phyloP scores from a whole-genome alignment of 2,888 invertebrate genomes.

The Xestia sexstrigata region DNA sequence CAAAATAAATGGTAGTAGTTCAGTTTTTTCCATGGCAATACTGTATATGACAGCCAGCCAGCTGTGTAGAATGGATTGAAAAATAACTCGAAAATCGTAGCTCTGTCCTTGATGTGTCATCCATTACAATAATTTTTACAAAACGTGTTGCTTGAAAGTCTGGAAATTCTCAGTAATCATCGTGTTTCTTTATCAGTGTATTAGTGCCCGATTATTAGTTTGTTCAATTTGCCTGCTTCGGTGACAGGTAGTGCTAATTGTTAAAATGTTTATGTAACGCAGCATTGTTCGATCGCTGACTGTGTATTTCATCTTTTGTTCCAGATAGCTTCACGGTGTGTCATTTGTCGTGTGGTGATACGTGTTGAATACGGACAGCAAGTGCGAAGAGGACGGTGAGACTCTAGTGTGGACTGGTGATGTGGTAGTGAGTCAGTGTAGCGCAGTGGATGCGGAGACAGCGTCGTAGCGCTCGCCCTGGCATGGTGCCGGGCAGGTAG shows the following conservation, averaged over 20 bases:
- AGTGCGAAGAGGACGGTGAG: slow-evolving; percentile 70
- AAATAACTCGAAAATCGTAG: slow-evolving; percentile 85
- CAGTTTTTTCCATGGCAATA: slow-evolving; percentile 79
- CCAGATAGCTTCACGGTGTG: slow-evolving; percentile 83
- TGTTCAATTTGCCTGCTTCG: slow-evolving; percentile 66
- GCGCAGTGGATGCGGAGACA: slow-evolving; percentile 84
- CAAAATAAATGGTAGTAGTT: slow-evolving; percentile 67
- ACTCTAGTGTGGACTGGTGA: slow-evolving; percentile 72
- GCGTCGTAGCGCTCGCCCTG: slow-evolving; percentile 86
- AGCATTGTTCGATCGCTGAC: slow-evolving; percentile 85
- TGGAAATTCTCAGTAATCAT: slow-evolving; percentile 64
- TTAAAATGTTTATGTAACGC: slow-evolving; percentile 90
- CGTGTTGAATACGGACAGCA: slow-evolving; percentile 69
- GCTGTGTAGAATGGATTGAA: slow-evolving; percentile 87
- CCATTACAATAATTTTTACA: slow-evolving; percentile 83
- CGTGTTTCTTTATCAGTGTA: slow-evolving; percentile 59
- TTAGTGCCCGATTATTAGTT: slow-evolving; percentile 48
- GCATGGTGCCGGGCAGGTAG: slow-evolving; percentile 91
- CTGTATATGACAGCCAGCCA: slow-evolving; percentile 85
- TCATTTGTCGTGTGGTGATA: slow-evolving; percentile 72
- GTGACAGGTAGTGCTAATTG: slow-evolving; percentile 82
- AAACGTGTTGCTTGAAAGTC: slow-evolving; percentile 79
- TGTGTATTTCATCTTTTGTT: slow-evolving; percentile 86
- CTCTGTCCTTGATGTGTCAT: slow-evolving; percentile 89
- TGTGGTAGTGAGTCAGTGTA: slow-evolving; percentile 75